Evolutionary conservation across 1,140 invertebrate species (phyloP).

Genomic region (Sweltsa coloradensis): DNA sequence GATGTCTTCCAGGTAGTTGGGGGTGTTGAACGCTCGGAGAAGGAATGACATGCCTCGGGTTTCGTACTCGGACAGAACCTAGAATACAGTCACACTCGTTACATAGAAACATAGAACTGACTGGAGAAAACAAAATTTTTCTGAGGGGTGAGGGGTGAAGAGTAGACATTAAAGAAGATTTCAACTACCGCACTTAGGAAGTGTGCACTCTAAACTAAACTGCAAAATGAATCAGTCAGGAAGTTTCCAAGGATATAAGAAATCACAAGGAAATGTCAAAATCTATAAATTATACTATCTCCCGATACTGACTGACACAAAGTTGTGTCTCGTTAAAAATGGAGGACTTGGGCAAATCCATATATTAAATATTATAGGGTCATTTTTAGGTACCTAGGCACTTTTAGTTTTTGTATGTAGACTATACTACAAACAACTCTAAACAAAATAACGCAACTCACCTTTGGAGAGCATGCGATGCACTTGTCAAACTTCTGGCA

Average conservation of each 20-base stretch:
- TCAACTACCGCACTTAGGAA: not conserved
- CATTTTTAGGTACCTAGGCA: not conserved
- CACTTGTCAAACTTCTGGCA: conserved; percentile 78
- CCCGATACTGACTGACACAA: not conserved
- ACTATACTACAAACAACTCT: too few relatives aligned
- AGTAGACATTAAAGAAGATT: not conserved
- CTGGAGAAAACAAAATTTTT: too few relatives aligned
- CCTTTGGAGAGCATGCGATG: conserved; percentile 71
- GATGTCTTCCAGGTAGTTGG: conserved; percentile 74
- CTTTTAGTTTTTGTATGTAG: too few relatives aligned
- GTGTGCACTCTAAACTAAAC: not conserved
- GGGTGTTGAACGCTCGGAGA: conserved; percentile 70
- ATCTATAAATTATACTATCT: not conserved
- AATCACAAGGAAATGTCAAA: not conserved
- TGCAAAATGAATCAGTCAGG: not conserved
- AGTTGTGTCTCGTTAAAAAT: too few relatives aligned
- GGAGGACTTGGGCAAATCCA: too few relatives aligned
- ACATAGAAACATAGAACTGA: conserved; percentile 4
- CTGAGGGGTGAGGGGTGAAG: not conserved
- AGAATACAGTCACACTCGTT: conserved; percentile 16
- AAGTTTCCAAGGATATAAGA: not conserved
- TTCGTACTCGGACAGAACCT: conserved; percentile 56
- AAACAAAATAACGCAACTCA: conserved; percentile 21
- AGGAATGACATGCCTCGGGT: conserved; percentile 64
- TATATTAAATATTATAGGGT: not conserved